These are phyloP conservation scores for Stomorhina lunata DNA, from an alignment of 2,888 invertebrate genomes.

Conservation along the genomic window DNA sequence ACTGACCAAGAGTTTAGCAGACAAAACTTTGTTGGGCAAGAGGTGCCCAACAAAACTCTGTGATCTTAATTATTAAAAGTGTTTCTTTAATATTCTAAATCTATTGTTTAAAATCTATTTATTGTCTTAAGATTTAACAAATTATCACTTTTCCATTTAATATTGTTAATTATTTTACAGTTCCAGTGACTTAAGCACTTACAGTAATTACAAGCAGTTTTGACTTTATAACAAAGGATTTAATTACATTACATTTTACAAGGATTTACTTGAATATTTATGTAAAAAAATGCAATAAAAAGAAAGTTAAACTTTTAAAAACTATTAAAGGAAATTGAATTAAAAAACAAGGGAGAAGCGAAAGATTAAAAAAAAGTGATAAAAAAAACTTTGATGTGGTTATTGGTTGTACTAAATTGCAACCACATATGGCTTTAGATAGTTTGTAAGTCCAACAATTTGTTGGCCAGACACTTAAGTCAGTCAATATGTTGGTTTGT, in stretches of 20 bases:
- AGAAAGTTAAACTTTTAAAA: neutral
- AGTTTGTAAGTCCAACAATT: conserved; percentile 5
- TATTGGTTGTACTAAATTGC: neutral
- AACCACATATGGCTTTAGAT: too few relatives aligned
- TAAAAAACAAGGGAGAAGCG: neutral
- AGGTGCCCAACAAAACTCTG: too few relatives aligned
- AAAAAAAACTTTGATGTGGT: conserved; percentile 41
- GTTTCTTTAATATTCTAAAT: too few relatives aligned
- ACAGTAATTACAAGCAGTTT: neutral
- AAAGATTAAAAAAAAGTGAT: conserved; percentile 6
- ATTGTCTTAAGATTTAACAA: too few relatives aligned
- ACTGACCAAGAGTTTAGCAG: too few relatives aligned
- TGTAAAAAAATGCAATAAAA: neutral
- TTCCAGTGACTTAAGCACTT: neutral
- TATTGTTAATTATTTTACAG: too few relatives aligned
- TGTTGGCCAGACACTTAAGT: conserved; percentile 9
- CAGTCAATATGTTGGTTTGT: conserved; percentile 13
- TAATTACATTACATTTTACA: neutral
- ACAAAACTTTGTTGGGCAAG: too few relatives aligned
- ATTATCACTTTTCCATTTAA: too few relatives aligned
- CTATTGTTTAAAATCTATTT: too few relatives aligned
- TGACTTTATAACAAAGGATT: neutral
- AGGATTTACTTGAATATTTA: neutral
- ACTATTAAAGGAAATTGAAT: conserved; percentile 9
- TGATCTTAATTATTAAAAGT: too few relatives aligned